Evolutionary conservation across 2,797 vertebrate genomes (phyloP), one percentile per base, ranked within the genome.

Genomic region (Lepilemur ruficaudatus): DNA sequence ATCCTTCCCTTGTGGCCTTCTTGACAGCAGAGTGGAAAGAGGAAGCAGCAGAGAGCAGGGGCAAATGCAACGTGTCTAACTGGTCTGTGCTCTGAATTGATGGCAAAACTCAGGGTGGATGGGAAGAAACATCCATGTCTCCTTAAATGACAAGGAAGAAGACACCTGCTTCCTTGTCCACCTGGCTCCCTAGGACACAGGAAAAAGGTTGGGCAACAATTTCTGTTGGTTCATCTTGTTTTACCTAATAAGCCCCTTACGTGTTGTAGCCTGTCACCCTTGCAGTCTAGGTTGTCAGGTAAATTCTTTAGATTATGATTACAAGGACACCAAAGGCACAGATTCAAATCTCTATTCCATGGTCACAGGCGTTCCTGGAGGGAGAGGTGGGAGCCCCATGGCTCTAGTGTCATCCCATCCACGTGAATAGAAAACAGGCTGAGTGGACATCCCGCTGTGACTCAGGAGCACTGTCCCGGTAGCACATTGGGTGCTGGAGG

Each of bases 1-100:
- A 2, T 10, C 75, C 20, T 41, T 22, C 7, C 32, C 3, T 0
- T 1, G 2, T 2, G 30, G n/a, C n/a, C n/a, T 20, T 38, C 18
- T 25, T 23, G 38, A 52, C 69, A 41, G 50, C 43, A 28, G 57
- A 35, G 52, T 7, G 23, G 35, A 38, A 61, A 38, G 80, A 76
- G 35, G 46, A 32, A 25, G 23, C 35, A 20, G 57, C 32, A 1
- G n/a, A 59, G 76, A 30, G 25, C 28, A 1, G 1, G 63, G 35
- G 48, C 75, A 59, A 18, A 17, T 3, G 25, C 50, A 4, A 38
- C 5, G 1, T 5, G 38, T 30, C 28, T 48, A 12, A n/a, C 3
- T 22, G n/a, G 7, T 35, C 50, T 65, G 52, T 43, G 65, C 11
- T 57, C 85, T 43, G 55, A 75, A 48, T 48, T 5, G 4, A 28